Evolutionary conservation across 2,888 invertebrate genomes (phyloP), one percentile per base, ranked within the genome.

Genomic region (Acleris laterana): DNA sequence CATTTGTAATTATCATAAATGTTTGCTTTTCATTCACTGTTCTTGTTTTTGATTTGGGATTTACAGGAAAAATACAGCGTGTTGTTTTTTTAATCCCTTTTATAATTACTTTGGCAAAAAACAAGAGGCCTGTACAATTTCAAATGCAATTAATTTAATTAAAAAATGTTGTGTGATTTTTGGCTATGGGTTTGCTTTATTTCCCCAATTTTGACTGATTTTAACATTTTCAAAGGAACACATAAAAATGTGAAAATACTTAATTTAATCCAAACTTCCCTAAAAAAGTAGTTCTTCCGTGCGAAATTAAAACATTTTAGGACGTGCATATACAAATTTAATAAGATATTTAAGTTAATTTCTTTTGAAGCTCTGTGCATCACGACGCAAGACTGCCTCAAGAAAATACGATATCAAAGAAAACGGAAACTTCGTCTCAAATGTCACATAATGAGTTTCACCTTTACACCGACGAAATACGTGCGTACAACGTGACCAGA

Each of bases 361-460:
- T 25, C 25, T 25, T 63, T 50, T 50, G 19, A 49, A 42, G 55
- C 62, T 62, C 38, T 53, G 50, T 22, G 25, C 22, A 42, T 20
- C 59, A 60, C 59, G 59, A 51, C 59, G 22, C 38, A 17, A 7
- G 44, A 57, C 58, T 28, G n/a, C 62, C 62, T 49, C 48, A 22
- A 62, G 55, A 56, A 63, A 50, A 56, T 56, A 56, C 62, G 42
- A 50, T 50, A 56, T 56, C 56, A 50, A 63, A 62, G 62, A 51
- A 60, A 60, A 62, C 48, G 56, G 28, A 63, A 63, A 42, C 62
- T 50, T 56, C 59, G 38, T 60, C 62, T 56, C 62, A 56, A 63
- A 60, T 64, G 64, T 60, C 64, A 64, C 53, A 60, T 59, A 64
- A 64, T 60, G 53, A 63, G 62, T 62, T 49, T 55, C 64, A 64